Evolutionary conservation across 2,888 invertebrate species (phyloP).

Genomic region (Microctonus brassicae): DNA sequence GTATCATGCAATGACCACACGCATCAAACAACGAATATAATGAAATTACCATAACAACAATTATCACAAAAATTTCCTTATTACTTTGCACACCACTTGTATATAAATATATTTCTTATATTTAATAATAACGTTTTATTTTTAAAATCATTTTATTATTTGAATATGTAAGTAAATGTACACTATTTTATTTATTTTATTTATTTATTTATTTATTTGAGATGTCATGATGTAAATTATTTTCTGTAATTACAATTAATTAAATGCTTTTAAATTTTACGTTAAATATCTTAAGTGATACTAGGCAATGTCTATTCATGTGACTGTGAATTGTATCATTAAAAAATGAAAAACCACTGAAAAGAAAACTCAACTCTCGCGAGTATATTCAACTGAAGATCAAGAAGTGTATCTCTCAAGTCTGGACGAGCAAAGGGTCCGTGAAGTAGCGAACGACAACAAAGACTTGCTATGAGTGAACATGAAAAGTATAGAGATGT

Average conservation of each 20-base stretch:
- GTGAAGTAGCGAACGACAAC: conserved; percentile 10
- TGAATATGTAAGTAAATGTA: no score
- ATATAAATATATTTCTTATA: neutral
- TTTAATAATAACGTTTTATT: neutral
- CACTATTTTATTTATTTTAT: neutral
- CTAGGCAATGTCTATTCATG: neutral
- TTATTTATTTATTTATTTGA: neutral
- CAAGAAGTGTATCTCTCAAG: conserved; percentile 22
- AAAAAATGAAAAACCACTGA: conserved; percentile 13
- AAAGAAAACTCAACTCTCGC: conserved; percentile 6
- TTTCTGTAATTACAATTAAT: neutral
- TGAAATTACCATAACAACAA: neutral
- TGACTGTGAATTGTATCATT: neutral
- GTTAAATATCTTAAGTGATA: neutral
- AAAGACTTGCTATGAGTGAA: conserved; percentile 17
- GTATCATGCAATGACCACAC: conserved; percentile 37
- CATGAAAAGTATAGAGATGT: conserved; percentile 20
- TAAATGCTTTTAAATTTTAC: neutral
- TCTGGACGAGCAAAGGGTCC: conserved; percentile 25
- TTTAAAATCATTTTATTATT: no score
- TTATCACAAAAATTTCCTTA: neutral
- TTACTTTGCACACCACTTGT: conserved; percentile 3
- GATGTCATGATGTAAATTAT: no score
- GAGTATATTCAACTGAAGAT: conserved; percentile 28
- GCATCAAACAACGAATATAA: conserved; percentile 20